Base-by-base conservation (phyloP, 2,113 vertebrate genomes). In the Pelecanoides urinatrix region DNA sequence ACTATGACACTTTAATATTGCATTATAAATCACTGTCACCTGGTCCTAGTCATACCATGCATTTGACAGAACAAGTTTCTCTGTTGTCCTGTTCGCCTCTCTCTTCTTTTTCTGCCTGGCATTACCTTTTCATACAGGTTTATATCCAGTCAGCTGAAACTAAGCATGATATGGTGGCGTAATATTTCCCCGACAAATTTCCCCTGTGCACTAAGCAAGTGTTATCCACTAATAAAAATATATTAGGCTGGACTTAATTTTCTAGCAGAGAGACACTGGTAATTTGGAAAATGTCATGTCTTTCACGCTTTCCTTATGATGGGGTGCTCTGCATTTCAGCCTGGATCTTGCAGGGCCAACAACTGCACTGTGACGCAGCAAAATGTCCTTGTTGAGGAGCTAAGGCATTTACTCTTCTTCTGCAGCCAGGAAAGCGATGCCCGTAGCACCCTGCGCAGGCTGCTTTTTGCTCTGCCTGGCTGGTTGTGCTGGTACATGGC, bases 1-100 rank as follows among this genome's bases (percentile, higher is more conserved):
- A 38, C 45, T 9, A 6, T 84, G 76, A 61, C 92, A 95, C 94
- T 77, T 86, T 81, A 67, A 88, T 86, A 34, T 75, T 8, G 44
- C 81, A 1, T 58, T 81, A 88, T 86, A 92, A 85, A 94, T 79
- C 80, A 79, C 65, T 94, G 91, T 53, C 92, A 78, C 44, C 76
- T 9, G 36, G 18, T 86, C 40, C 94, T 47, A 40, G 22, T 19
- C 34, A 16, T 66, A 34, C 49, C 11, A 7, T 0, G 11, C 17
- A 7, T 21, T 52, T 34, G 3, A 56, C 53, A 25, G 3, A 53
- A 12, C 40, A 32, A 13, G 47, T 90, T 88, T 59, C 59, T 71
- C 74, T 58, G 23, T 50, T 89, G 75, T 34, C 80, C 72, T 63
- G 3, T 16, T 38, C 80, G 65, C 25, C 16, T 27, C 42, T 40